Evolutionary conservation across 1,140 invertebrate genomes (phyloP).

Genomic region (Bathynomus jamesi): DNA sequence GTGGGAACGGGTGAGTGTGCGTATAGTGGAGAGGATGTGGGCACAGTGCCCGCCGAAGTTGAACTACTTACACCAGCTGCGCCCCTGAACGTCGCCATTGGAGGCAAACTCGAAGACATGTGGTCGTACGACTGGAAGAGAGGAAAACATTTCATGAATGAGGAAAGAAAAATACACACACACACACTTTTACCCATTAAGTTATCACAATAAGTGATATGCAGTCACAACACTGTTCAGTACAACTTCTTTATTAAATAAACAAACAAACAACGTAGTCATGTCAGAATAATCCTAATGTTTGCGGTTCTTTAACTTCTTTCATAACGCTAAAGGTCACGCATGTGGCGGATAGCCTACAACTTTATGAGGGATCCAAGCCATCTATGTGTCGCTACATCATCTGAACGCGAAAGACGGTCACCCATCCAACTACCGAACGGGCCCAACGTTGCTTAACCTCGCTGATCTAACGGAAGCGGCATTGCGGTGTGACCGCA

Average conservation of each 20-base stretch:
- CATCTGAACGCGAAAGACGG: no score
- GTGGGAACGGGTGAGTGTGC: conserved; percentile 40
- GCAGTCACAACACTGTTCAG: no score
- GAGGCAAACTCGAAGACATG: conserved; percentile 61
- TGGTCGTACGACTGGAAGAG: not conserved
- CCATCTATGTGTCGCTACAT: no score
- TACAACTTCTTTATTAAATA: no score
- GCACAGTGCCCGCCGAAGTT: conserved; percentile 30
- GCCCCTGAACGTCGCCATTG: conserved; percentile 85
- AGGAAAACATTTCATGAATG: not conserved
- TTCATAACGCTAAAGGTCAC: not conserved
- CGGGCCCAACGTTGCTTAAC: no score
- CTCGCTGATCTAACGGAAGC: no score
- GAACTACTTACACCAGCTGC: conserved; percentile 40
- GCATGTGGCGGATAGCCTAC: not conserved
- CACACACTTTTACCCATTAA: not conserved
- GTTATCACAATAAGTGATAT: not conserved
- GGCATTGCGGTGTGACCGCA: no score
- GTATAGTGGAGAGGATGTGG: conserved; percentile 41
- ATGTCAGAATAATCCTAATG: no score
- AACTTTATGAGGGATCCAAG: no score
- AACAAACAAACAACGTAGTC: no score
- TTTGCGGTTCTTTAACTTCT: no score
- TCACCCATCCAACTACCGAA: no score
- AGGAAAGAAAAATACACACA: not conserved